Conservation (phyloP, 2,888 invertebrate genomes). For the Tipula confusa region DNA sequence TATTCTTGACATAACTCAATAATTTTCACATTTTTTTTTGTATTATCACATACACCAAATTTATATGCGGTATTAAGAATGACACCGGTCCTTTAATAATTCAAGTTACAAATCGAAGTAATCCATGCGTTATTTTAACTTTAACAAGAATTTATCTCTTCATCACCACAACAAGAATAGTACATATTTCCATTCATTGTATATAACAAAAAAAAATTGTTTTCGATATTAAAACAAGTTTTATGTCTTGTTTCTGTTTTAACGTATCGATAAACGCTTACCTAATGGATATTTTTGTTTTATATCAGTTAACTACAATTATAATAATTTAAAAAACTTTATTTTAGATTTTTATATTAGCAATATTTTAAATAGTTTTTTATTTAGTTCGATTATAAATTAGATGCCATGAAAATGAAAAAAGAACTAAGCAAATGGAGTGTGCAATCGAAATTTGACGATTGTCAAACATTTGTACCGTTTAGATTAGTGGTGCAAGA, state of each 20-base stretch:
- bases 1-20: not conserved
- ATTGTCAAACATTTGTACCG: slow-evolving; percentile 28
- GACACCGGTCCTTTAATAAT: not conserved
- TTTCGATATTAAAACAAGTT: slow-evolving; percentile 5
- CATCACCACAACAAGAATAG: not conserved
- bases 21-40: not conserved
- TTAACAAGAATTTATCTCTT: not conserved
- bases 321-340: slow-evolving; percentile 4
- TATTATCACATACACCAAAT: not conserved
- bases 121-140: not conserved
- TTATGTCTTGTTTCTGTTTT: not conserved
- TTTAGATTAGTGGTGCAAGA: not conserved
- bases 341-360: not conserved
- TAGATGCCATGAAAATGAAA: slow-evolving; percentile 26
- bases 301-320: not conserved
- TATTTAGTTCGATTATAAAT: not conserved
- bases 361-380: slow-evolving; percentile 17
- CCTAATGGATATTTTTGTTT: not conserved
- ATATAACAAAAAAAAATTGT: slow-evolving; percentile 4
- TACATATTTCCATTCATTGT: not conserved
- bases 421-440: slow-evolving; percentile 29
- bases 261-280: not conserved
- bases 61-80: not conserved
- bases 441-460: slow-evolving; percentile 13
- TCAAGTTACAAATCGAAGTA: not conserved